Evolutionary conservation across 2,113 vertebrate species (phyloP), one percentile per base, ranked within the genome.

Genomic region (Tamias sibiricus): DNA sequence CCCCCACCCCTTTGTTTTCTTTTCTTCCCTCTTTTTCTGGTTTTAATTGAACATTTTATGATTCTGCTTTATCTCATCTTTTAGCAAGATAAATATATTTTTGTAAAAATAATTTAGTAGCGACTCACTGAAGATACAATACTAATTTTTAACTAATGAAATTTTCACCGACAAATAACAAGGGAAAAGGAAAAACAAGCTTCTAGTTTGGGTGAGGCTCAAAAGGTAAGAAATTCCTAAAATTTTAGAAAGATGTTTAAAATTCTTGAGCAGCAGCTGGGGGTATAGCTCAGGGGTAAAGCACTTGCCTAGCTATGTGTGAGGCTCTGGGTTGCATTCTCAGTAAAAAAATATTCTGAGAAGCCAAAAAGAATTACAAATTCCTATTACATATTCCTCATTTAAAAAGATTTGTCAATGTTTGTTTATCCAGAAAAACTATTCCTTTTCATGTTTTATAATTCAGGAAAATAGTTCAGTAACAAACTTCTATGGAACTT

Each of bases 71-170:
- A 64, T 42, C 30, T 82, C 40, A 59, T 81, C 28, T 77, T 84
- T 89, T 52, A 32, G 24, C 37, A 79, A 80, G 64, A 32, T 44
- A 47, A 75, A 81, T 68, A 69, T n/a, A 59, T 22, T 69, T 91
- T 11, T 87, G 69, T 90, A 42, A 75, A 91, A 92, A 72, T 83
- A 77, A 37, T 72, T 88, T 72, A 94, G 77, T 44, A 91, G 35
- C 2, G 8, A 19, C 80, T 19, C 35, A 20, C 57, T 81, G 13
- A 11, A 84, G 2, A 40, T 92, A 44, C 10, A 66, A 71, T 69
- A 64, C 47, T 89, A 64, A 69, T 80, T 94, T 94, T 90, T 87
- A 77, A 84, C 26, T 64, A 40, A 66, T 79, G 59, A 92, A 87
- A 76, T 74, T 69, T 62, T 74, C 71, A 62, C 62, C 52, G 72